Evolutionary conservation across 2,797 vertebrate species (phyloP), one percentile per base, ranked within the genome.

Genomic region (Netta rufina): DNA sequence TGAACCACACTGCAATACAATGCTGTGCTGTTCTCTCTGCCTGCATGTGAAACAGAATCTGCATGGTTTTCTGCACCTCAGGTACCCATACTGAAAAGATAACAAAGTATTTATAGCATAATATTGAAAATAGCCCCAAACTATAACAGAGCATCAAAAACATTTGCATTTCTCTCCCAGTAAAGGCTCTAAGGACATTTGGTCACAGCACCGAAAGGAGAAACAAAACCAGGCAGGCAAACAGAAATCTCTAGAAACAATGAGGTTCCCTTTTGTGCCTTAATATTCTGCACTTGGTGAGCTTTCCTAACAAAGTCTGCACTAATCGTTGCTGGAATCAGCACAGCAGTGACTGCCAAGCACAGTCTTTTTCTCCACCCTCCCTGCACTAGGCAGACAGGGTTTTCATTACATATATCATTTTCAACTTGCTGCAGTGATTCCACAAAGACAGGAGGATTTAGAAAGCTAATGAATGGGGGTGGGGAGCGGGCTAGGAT

Each of bases 381-480:
- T 92, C 79, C 84, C 91, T 93, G 92, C 80, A 75, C 77, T 90
- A 97, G 89, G 93, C 90, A 78, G 95, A 89, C 91, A 93, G 86
- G 67, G 67, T 43, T 91, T 96, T 94, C 92, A 94, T 94, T 95
- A 88, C 94, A 92, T 95, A 91, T 61, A 96, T 96, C 96, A 95
- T 88, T 90, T 96, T 90, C 92, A 85, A 89, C 92, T 92, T 94
- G 91, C 96, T 94, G 74, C 87, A 90, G 94, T 86, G 95, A 97
- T 72, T 95, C 94, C 91, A 94, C 84, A 86, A 95, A 96, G 91
- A 96, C 90, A 94, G 90, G 91, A 94, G 92, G 95, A 96, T 96
- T 96, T 94, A 95, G 95, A 96, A 96, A 97, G 95, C 95, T 97
- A 97, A 97, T 94, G 96, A 97, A 96, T 81, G 93, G 94, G 86